Base-by-base conservation (phyloP, 2,797 vertebrate species). In the Paratrypauchen microcephalus region DNA sequence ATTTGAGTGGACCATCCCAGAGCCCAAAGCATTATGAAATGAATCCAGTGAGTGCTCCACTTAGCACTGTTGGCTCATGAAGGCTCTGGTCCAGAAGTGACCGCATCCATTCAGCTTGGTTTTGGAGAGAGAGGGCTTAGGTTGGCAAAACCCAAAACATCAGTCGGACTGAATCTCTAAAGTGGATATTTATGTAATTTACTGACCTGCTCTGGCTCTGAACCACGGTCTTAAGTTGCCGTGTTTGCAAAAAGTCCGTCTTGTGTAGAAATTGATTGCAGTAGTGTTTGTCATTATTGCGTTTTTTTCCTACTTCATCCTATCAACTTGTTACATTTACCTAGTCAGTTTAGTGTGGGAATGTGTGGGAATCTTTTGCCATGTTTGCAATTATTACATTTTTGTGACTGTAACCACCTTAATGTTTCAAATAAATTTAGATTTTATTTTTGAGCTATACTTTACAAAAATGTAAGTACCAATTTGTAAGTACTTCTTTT, bases 71-170 rank as follows among this genome's bases (percentile, higher is more conserved):
- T 47, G 70, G 65, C 24, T 26, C n/a, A 4, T 15, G 36, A 4
- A 0, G 81, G 80, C 76, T 64, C 3, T 0, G 0, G 52, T 75
- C 81, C 75, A 83, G 64, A 62, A 68, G 58, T 63, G 71, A 68
- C 76, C 41, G 30, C 67, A 47, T 73, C 21, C 19, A 60, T 60
- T 60, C 68, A 60, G 57, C 66, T 61, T 70, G 2, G 0, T 6
- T 61, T 54, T 47, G 68, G 76, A 12, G 54, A 81, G 72, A 75
- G 41, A 15, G 41, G 79, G 75, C 74, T 83, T 66, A 84, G 69
- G 60, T 73, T 73, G 80, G 75, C 77, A 72, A 5, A 69, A 54
- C n/a, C 39, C 26, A 2, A 64, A 19, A 7, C 75, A 73, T 47
- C 69, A 5, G 52, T 58, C 19, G 6, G 54, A 69, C 61, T 1